A percentile compares a stretch with the other conserved stretches of the same genome.
Conservation (phyloP, 2,888 invertebrate genomes). For the Calameuta pallipes region DNA sequence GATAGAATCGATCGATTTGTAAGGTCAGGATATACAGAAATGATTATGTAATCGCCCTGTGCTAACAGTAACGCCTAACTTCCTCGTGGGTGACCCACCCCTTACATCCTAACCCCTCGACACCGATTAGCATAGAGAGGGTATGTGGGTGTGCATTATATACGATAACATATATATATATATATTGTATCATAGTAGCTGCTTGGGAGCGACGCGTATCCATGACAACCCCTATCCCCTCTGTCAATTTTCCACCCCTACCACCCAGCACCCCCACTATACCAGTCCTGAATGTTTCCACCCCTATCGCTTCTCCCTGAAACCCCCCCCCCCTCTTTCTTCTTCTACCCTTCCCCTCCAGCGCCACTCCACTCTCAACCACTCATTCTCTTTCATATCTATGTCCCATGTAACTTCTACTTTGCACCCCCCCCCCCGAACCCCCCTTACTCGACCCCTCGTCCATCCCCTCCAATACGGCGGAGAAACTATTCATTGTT, state of each 20-base stretch:
- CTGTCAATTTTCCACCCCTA: slow-evolving; percentile 41
- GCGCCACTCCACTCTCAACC: slow-evolving; percentile 21
- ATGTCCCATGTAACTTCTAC: not conserved
- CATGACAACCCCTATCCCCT: slow-evolving; percentile 58
- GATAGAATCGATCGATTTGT: not conserved
- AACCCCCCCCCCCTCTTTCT: slow-evolving; percentile 12
- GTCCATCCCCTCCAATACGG: slow-evolving; percentile 9
- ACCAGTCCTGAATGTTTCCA: not conserved
- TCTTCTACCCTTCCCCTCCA: not conserved
- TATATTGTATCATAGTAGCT: slow-evolving; percentile 42
- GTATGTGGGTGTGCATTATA: slow-evolving; percentile 3
- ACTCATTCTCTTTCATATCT: slow-evolving; percentile 23
- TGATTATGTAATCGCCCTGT: not conserved
- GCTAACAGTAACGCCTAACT: not conserved
- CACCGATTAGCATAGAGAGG: slow-evolving; percentile 5
- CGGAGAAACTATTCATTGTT: slow-evolving; percentile 31
- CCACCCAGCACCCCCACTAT: not conserved
- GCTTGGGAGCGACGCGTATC: slow-evolving; percentile 55
- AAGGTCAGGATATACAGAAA: slow-evolving; percentile 3
- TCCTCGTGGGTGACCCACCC: not conserved
- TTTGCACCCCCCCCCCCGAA: not conserved
- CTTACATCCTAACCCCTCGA: not conserved
- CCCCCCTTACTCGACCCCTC: not conserved
- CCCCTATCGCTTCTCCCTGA: not conserved
- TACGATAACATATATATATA: slow-evolving; percentile 23